Conservation (phyloP, 2,113 vertebrate genomes). For the Corvus hawaiiensis region DNA sequence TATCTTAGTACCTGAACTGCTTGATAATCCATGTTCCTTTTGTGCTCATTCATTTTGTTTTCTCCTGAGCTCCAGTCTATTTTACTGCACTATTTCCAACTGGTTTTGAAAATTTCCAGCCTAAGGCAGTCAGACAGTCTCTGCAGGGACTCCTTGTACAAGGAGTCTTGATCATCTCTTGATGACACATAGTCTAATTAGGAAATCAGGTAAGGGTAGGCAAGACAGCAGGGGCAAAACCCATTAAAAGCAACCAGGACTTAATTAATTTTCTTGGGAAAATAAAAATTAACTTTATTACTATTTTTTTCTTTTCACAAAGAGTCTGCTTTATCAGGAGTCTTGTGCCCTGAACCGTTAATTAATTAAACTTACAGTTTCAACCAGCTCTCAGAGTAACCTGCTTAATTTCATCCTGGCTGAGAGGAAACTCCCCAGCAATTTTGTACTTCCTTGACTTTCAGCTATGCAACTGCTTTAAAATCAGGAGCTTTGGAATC, state of each 20-base stretch:
- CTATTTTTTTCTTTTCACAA: neutral
- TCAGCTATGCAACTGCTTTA: neutral
- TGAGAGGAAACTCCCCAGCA: neutral
- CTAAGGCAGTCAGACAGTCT: neutral
- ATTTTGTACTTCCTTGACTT: neutral
- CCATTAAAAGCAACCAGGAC: neutral
- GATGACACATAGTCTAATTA: conserved; percentile 18
- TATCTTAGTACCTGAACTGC: neutral
- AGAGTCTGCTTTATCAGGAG: neutral
- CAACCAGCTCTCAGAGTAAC: neutral
- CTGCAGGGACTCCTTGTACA: neutral
- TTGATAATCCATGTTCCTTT: neutral
- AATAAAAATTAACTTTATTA: neutral
- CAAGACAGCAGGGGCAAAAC: conserved; percentile 15
- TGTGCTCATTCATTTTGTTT: neutral
- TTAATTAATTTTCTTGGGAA: conserved; percentile 15
- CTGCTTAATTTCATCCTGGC: neutral
- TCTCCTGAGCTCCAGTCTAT: neutral
- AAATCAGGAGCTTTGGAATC: neutral
- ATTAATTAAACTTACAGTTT: neutral
- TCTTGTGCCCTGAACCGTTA: neutral
- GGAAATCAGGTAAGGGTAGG: neutral
- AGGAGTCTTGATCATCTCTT: neutral
- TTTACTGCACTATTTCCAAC: neutral
- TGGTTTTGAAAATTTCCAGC: neutral